phyloP scores from a whole-genome alignment of 2,888 invertebrate genomes.

The Epiblema foenella region DNA sequence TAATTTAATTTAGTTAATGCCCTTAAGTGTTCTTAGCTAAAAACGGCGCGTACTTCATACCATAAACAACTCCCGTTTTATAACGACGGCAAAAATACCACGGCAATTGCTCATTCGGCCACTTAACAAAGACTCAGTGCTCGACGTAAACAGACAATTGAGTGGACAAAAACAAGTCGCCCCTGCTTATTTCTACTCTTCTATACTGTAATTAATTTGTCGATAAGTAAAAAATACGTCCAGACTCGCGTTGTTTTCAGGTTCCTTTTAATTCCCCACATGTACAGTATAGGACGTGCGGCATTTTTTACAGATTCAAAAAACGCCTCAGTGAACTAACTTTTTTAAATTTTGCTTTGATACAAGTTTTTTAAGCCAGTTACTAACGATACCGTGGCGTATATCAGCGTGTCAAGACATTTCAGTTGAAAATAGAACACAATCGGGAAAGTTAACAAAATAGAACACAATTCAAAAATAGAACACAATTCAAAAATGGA shows the following conservation, averaged over 20 bases:
- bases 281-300: neutral
- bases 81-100: slow-evolving; percentile 30
- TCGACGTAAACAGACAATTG: slow-evolving; percentile 40
- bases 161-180: slow-evolving; percentile 31
- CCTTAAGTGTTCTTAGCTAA: neutral
- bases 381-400: slow-evolving; percentile 1
- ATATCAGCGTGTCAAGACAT: slow-evolving; percentile 10
- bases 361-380: neutral
- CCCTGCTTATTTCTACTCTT: slow-evolving; percentile 34
- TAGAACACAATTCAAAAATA: slow-evolving; percentile 55
- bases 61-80: slow-evolving; percentile 25
- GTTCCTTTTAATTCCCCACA: slow-evolving; percentile 22
- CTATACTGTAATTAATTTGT: slow-evolving; percentile 43
- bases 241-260: slow-evolving; percentile 16
- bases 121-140: slow-evolving; percentile 41
- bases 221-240: slow-evolving; percentile 36
- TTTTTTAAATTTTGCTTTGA: neutral
- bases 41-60: neutral
- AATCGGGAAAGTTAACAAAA: slow-evolving; percentile 46
- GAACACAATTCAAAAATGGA: slow-evolving; percentile 59
- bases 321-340: neutral
- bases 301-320: slow-evolving; percentile 19
- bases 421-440: slow-evolving; percentile 34
- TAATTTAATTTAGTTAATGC: slow-evolving; percentile 1
- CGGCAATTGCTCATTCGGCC: slow-evolving; percentile 41